phyloP scores from a whole-genome alignment of 2,113 vertebrate genomes.

The Festucalex cinctus region DNA sequence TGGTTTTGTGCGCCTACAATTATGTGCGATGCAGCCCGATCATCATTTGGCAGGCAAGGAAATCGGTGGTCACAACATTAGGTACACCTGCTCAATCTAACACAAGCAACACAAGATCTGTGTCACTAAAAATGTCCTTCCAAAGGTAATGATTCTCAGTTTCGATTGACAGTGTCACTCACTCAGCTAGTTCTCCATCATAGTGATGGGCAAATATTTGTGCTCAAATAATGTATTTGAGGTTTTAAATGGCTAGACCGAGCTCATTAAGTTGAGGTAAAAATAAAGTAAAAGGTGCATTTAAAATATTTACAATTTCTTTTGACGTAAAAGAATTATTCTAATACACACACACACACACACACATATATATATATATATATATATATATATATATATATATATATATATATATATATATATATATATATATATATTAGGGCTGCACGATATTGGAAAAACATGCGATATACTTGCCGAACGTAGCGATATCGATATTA shows the following conservation, averaged over 20 bases:
- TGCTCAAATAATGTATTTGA: background rate
- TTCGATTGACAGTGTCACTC: background rate
- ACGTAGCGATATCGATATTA: too few relatives aligned
- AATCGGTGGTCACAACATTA: background rate
- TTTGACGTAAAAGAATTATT: too few relatives aligned
- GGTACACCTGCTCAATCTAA: background rate
- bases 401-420: too few relatives aligned
- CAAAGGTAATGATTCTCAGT: background rate
- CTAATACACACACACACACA: too few relatives aligned
- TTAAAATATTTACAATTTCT: too few relatives aligned
- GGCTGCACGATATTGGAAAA: too few relatives aligned
- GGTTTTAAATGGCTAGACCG: background rate
- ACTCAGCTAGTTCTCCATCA: background rate
- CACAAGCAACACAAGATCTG: background rate
- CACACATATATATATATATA: too few relatives aligned
- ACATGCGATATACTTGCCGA: too few relatives aligned
- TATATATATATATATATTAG: too few relatives aligned
- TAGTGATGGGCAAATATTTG: background rate
- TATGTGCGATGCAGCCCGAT: background rate
- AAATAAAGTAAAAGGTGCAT: background rate
- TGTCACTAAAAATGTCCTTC: background rate
- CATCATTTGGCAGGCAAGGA: background rate
- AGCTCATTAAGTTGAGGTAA: background rate
- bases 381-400: too few relatives aligned
- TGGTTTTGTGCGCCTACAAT: background rate